phyloP scores from a whole-genome alignment of 2,888 invertebrate genomes.

The Notocelia uddmanniana region DNA sequence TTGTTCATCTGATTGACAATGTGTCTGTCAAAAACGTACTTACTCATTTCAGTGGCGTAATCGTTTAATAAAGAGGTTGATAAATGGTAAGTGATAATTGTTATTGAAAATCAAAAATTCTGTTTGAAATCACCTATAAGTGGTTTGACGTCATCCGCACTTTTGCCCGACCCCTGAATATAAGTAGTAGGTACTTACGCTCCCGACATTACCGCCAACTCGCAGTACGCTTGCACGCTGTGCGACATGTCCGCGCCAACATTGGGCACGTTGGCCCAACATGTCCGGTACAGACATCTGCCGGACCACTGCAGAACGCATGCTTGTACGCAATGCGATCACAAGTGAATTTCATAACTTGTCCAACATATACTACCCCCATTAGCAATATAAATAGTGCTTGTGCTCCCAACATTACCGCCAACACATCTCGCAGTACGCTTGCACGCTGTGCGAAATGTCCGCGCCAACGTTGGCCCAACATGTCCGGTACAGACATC shows the following conservation, averaged over 20 bases:
- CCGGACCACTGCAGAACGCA: conserved; percentile 83
- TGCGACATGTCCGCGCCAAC: conserved; percentile 97
- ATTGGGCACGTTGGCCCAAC: conserved; percentile 90
- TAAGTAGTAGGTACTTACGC: conserved; percentile 91
- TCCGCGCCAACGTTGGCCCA: conserved; percentile 92
- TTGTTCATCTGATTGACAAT: too few species aligned
- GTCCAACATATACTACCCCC: not conserved
- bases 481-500: conserved; percentile 93
- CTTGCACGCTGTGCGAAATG: conserved; percentile 96
- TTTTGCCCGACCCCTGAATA: too few species aligned
- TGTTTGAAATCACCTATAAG: too few species aligned
- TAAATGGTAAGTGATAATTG: too few species aligned
- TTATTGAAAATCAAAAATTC: too few species aligned
- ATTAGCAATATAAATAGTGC: too few species aligned
- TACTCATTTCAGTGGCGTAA: too few species aligned
- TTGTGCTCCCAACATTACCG: conserved; percentile 94
- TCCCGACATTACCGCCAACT: conserved; percentile 93
- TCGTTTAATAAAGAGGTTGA: too few species aligned
- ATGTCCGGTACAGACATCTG: conserved; percentile 92
- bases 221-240: conserved; percentile 93
- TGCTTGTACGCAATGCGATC: conserved; percentile 73
- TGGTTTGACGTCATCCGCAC: too few species aligned
- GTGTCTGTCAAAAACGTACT: too few species aligned
- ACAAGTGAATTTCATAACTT: conserved; percentile 54
- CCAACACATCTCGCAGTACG: conserved; percentile 94